A percentile compares a stretch with the other conserved stretches of the same genome.
Evolutionary conservation across 2,113 vertebrate species (phyloP).

Genomic region (Odocoileus hemionus): DNA sequence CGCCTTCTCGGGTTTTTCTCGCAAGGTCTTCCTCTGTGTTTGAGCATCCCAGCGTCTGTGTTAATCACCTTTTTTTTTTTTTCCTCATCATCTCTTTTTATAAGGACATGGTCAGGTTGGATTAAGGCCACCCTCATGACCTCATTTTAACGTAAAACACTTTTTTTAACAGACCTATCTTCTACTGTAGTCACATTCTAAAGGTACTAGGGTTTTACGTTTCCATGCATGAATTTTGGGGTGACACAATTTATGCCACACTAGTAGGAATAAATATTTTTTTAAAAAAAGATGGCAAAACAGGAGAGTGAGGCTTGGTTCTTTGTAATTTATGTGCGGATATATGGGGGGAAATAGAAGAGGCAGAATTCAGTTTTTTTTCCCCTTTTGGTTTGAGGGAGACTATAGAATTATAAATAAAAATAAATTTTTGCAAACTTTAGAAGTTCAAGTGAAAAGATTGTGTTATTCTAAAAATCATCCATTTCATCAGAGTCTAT

Average conservation of each 20-base stretch:
- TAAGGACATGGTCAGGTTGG: background rate
- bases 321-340: background rate
- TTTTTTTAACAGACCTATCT: background rate
- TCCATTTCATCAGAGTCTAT: background rate
- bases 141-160: background rate
- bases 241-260: background rate
- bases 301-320: background rate
- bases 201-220: background rate
- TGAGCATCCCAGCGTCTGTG: background rate
- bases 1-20: background rate
- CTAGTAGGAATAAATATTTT: background rate
- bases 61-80: background rate
- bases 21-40: background rate
- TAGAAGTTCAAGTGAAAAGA: background rate
- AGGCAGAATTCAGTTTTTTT: background rate
- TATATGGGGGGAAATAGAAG: background rate
- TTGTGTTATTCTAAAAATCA: background rate
- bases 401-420: background rate
- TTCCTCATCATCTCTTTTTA: background rate
- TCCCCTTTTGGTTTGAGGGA: background rate
- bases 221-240: background rate
- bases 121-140: background rate
- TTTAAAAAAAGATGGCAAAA: background rate
- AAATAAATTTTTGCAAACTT: background rate
- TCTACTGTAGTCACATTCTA: background rate